Evolutionary conservation across 2,113 vertebrate species (phyloP), one percentile per base, ranked within the genome.

Genomic region (human (Homo sapiens)): DNA sequence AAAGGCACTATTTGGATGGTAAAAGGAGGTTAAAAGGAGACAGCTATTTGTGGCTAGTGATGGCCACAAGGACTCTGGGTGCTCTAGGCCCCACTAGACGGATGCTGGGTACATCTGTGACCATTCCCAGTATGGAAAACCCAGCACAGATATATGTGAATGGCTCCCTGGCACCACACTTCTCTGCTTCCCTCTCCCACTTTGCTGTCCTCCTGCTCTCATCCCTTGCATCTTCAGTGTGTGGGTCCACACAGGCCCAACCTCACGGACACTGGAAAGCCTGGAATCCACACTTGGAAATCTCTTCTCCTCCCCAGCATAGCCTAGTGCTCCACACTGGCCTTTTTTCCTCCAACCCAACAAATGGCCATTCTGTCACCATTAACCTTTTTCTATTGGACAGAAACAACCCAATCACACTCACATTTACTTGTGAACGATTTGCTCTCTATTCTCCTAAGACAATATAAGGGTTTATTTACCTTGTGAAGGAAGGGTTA

Each of bases 361-460:
- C 13, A 75, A 66, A 43, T 68, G 52, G 43, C 23, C 43, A 13
- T 25, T 61, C 27, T 72, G 59, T 84, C 23, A 59, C 55, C 25
- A 22, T 18, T 57, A 73, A 43, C 23, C 5, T 30, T 92, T 78
- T 70, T 23, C 85, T 93, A 25, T 92, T 97, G 79, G 45, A 76
- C 17, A 66, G 61, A 96, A 76, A 17, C 8, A 22, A 38, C 93
- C 93, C n/a, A 50, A 88, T 76, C 27, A 66, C 6, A 64, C 18
- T 84, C 23, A 40, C 4, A 48, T 43, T 38, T 79, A 81, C 16
- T 79, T 57, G n/a, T 38, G 10, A 68, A 59, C 88, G 14, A 76
- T 73, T 27, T 5, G 27, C 5, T 87, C 22, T 80, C 50, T 57
- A 68, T 7, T 92, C 68, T 83, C 30, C 43, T 88, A 32, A 79